Percentiles rank a stretch among this genome's conserved stretches.
phyloP scores from a whole-genome alignment of 2,797 vertebrate genomes.

The Galago senegalensis region DNA sequence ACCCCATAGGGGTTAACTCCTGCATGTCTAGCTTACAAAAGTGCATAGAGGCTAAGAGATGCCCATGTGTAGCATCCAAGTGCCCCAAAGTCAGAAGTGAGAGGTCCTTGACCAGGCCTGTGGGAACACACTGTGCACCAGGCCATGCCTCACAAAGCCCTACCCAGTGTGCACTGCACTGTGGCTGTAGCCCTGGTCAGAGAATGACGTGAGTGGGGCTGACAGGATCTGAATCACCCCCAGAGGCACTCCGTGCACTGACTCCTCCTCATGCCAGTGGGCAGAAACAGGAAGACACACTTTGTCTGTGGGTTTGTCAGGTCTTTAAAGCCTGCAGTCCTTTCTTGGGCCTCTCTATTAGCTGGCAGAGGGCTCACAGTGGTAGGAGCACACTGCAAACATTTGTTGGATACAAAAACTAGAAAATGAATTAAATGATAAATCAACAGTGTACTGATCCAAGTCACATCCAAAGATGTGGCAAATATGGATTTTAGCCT shows the following conservation, averaged over 20 bases:
- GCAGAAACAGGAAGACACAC: neutral
- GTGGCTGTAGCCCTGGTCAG: too few species aligned
- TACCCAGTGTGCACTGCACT: neutral
- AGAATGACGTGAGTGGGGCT: neutral
- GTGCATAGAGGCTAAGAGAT: neutral
- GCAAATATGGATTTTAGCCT: neutral
- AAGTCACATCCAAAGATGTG: neutral
- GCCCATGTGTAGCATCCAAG: neutral
- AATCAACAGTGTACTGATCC: neutral
- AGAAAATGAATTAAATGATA: neutral
- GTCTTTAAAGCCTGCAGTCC: neutral
- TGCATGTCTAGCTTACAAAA: neutral
- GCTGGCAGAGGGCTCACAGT: neutral
- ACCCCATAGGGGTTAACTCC: neutral
- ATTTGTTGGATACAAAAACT: neutral
- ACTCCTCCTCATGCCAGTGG: neutral
- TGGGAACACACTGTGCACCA: neutral
- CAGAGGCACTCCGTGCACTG: neutral
- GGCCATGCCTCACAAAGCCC: neutral
- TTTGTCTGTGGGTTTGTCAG: neutral
- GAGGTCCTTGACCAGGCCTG: neutral
- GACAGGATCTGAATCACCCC: neutral
- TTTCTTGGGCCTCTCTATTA: neutral
- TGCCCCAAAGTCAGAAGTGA: neutral
- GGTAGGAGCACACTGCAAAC: neutral